Evolutionary conservation across 2,888 invertebrate species (phyloP).

Genomic region (Sialis fuliginosa): DNA sequence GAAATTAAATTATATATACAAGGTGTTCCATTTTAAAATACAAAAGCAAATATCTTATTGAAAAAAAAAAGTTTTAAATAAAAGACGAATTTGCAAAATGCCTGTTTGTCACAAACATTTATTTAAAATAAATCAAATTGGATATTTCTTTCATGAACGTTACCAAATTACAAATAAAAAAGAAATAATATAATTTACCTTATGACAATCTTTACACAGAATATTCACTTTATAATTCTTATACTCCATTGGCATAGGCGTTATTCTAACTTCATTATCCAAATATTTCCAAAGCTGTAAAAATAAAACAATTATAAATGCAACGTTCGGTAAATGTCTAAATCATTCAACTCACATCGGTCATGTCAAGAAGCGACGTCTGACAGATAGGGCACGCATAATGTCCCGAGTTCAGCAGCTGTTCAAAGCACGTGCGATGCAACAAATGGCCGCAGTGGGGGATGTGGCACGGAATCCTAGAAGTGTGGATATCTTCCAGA

Average conservation of each 20-base stretch:
- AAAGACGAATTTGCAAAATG: too few relatives aligned
- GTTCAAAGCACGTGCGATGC: conserved; percentile 72
- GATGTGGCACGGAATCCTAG: conserved; percentile 74
- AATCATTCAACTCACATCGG: conserved; percentile 25
- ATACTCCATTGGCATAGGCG: conserved; percentile 73
- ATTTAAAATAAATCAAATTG: too few relatives aligned
- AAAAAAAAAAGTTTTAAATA: too few relatives aligned
- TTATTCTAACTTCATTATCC: conserved; percentile 64
- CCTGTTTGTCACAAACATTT: too few relatives aligned
- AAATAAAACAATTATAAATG: conserved; percentile 9
- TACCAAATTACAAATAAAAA: background rate
- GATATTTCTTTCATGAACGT: too few relatives aligned
- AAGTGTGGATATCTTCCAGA: conserved; percentile 80
- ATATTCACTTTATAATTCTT: conserved; percentile 64
- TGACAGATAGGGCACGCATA: conserved; percentile 82
- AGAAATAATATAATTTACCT: conserved; percentile 32
- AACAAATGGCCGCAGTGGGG: conserved; percentile 78
- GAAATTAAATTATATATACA: conserved; percentile 15
- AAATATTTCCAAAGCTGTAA: conserved; percentile 58
- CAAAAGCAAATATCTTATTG: background rate
- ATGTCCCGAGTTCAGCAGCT: conserved; percentile 55
- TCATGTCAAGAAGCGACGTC: conserved; percentile 76
- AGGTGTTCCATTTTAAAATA: background rate
- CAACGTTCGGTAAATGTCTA: background rate
- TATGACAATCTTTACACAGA: conserved; percentile 82